These are phyloP conservation scores for Heterodera schachtii DNA, from an alignment of 1,140 invertebrate species.

Conservation along the genomic window DNA sequence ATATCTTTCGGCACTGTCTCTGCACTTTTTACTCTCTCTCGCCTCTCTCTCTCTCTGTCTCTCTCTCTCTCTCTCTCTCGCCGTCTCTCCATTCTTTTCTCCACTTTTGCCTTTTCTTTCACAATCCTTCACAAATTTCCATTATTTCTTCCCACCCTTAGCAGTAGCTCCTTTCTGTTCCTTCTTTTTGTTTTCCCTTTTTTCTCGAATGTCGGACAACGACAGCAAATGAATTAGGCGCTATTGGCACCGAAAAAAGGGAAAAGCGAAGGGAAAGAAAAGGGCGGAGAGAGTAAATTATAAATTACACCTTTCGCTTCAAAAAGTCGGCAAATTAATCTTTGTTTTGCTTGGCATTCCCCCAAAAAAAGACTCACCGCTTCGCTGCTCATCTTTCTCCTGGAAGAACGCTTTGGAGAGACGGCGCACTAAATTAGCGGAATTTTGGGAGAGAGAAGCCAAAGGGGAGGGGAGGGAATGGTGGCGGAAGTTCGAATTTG, in stretches of 20 bases:
- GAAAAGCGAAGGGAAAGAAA: background rate
- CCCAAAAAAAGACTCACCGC: conserved; percentile 50
- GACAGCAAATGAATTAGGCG: background rate
- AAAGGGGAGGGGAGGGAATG: conserved; percentile 11
- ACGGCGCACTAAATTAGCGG: conserved; percentile 64
- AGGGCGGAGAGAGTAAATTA: background rate
- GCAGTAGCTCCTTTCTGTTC: background rate
- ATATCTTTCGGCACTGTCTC: background rate
- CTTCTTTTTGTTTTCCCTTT: conserved; percentile 6
- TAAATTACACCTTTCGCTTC: too few relatives aligned
- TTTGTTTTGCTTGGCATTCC: too few relatives aligned
- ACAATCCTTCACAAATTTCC: background rate
- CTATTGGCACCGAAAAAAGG: background rate
- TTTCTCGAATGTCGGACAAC: background rate
- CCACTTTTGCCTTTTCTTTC: background rate
- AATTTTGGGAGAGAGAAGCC: conserved; percentile 44
- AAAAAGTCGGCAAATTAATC: too few relatives aligned
- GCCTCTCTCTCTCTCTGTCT: background rate
- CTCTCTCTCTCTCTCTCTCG: background rate
- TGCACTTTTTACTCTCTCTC: background rate
- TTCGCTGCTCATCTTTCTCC: conserved; percentile 53
- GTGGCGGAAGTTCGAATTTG: background rate
- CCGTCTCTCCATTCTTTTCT: background rate
- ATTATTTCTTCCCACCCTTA: background rate
- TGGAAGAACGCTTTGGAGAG: conserved; percentile 64